Evolutionary conservation across 2,113 vertebrate species (phyloP), one percentile per base, ranked within the genome.

Genomic region (Heterotis niloticus): DNA sequence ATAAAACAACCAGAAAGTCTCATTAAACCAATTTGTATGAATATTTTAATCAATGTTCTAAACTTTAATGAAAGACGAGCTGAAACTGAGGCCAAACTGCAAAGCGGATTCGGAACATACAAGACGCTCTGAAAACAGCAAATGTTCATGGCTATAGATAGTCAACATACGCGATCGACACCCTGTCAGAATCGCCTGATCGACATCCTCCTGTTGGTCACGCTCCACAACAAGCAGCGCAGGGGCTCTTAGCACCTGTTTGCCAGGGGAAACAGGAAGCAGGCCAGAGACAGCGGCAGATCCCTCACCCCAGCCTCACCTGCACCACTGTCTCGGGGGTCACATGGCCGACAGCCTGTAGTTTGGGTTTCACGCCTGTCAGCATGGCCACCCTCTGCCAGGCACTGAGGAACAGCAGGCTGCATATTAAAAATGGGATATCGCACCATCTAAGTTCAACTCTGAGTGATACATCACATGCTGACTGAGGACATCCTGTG

Each of bases 351-450:
- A 44, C 34, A 59, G 82, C 83, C 86, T 82, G 78, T 86, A 83
- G 79, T 78, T 84, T 75, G 83, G 82, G 84, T 89, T 86, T 89
- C 89, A 86, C 83, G 86, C 82, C 89, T 91, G 88, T 91, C 90
- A 91, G 90, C 90, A 74, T 79, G 81, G 77, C 23, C 86, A 75
- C 79, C 82, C 84, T 86, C 85, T 89, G 90, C 90, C 88, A 90
- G 85, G 85, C 85, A 78, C 80, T 82, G 85, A 87, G 84, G 82
- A 77, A 71, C 78, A 87, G 85, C 88, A 87, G 82, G 82, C 54
- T 88, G 88, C 90, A 90, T 91, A 91, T 91, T 92, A 90, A 90
- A 90, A 85, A 71, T 67, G 87, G 84, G 68, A 81, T 90, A 91
- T 91, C 90, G 87, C 82, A 85, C 83, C 84, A 91, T 91, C 90